Evolutionary conservation across 2,113 vertebrate species (phyloP), one percentile per base, ranked within the genome.

Genomic region (Poeciliopsis prolifica): DNA sequence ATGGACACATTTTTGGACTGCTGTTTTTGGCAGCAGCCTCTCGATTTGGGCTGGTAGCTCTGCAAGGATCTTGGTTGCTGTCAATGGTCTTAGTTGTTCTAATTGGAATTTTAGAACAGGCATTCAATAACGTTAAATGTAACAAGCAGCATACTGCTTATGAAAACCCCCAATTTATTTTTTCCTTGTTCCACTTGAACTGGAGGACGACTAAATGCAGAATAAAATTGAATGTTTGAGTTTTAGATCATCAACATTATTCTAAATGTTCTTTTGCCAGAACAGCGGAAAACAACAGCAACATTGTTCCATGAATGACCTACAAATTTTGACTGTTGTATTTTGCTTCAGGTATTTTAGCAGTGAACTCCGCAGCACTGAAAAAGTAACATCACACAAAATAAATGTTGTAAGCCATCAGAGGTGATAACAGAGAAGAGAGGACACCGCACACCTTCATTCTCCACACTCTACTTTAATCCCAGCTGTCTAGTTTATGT

Each of bases 391-490:
- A 9, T 44, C 26, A 68, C 1, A 11, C 37, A 19, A 48, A 30
- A 68, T 19, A 4, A 48, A 19, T 8, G 22, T 5, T n/a, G 31
- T 26, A 13, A 40, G 22, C 8, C 51, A n/a, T 58, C 8, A 22
- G 51, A n/a, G 51, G 8, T 24, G 24, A 24, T 3, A 54, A 66
- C 35, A 70, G 28, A 78, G n/a, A 87, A 78, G 44, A 82, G 29
- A 87, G 28, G 67, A 85, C 80, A 80, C 74, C 54, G 66, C 24
- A 77, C 70, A 79, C 68, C 31, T 69, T 81, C 64, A 75, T 83
- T 87, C 79, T 88, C 74, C 72, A 79, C 69, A 42, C 66, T 89
- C 74, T 85, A 85, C 76, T 89, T 89, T 91, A 91, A 91, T 92
- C 79, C 84, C 86, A 78, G 61, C 68, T 70, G 86, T 85, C 60